A percentile compares a stretch with the other conserved stretches of the same genome.
Conservation (phyloP, 2,797 vertebrate genomes). For the Melanotaenia boesemani region DNA sequence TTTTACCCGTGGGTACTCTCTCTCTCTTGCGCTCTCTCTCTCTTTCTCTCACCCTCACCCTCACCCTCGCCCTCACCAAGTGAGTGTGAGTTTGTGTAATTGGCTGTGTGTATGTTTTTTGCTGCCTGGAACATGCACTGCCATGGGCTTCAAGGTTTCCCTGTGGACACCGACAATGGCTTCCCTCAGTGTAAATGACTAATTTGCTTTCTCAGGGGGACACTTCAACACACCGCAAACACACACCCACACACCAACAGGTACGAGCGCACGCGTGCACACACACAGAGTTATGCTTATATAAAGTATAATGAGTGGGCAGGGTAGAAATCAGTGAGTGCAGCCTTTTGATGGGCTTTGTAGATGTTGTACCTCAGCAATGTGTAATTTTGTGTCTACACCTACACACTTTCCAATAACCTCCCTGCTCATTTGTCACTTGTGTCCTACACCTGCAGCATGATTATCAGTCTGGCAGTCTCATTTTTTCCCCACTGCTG, state of each 20-base stretch:
- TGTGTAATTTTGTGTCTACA: conserved; percentile 56
- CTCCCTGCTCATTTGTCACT: conserved; percentile 72
- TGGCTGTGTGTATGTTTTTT: conserved; percentile 43
- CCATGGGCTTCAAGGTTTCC: conserved; percentile 62
- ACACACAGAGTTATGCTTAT: conserved; percentile 60
- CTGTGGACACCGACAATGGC: conserved; percentile 60
- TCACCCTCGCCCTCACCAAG: not conserved
- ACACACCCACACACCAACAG: conserved; percentile 1
- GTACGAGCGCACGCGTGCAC: conserved; percentile 15
- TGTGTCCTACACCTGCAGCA: conserved; percentile 61
- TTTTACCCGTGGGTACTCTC: conserved; percentile 20
- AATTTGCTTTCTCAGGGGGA: conserved; percentile 58
- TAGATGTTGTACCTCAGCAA: conserved; percentile 63
- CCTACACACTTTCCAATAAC: conserved; percentile 68
- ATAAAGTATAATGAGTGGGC: conserved; percentile 79
- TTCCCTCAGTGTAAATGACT: conserved; percentile 68
- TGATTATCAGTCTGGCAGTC: conserved; percentile 32
- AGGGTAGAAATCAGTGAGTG: conserved; percentile 57
- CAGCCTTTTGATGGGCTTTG: conserved; percentile 71
- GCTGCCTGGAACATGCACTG: conserved; percentile 36
- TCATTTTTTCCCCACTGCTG: conserved; percentile 29
- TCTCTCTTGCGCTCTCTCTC: not conserved
- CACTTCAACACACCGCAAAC: conserved; percentile 27
- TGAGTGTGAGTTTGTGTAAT: conserved; percentile 48
- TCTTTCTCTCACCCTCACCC: conserved; percentile 5